Evolutionary conservation across 1,140 invertebrate species (phyloP), one percentile per base, ranked within the genome.

Genomic region (Dreissena polymorpha): DNA sequence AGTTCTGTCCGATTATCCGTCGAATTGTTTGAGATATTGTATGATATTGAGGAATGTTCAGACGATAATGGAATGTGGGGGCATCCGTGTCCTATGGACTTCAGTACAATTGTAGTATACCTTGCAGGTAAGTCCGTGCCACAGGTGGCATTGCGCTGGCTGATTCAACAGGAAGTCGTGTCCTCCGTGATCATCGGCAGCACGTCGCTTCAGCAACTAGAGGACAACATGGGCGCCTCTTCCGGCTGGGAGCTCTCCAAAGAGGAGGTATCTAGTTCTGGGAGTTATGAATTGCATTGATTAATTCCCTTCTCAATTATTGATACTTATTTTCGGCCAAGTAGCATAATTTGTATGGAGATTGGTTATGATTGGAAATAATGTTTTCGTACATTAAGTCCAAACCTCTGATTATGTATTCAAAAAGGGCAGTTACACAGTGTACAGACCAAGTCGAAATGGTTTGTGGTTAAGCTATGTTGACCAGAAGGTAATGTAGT

Each of bases 151-250:
- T 21, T 92, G 12, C 70, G 90, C 12, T 92, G 91, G 91, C 80
- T 90, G 0, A 80, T 92, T 14, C 91, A 92, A 74, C 89, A 89
- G 68, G 86, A 89, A 27, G 82, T 88, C 53, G 89, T 92, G 5
- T 53, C 88, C 0, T 92, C 91, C 29, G 90, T 92, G 12, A 87
- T 92, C 27, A 89, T 92, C 49, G 91, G 91, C 0, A 88, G 85
- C 23, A 90, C 85, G 51, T 89, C 86, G n/a, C 27, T 92, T 16
- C 57, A 87, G 27, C 91, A 92, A 80, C 84, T 92, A 18, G 91
- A 92, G 72, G 89, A 92, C 75, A 91, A 92, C 71, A 85, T 91
- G 79, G 87, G 86, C 0, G 90, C 89, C n/a, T 80, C 77, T 50
- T 83, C 25, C 21, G 90, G 90, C 14, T 92, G 91, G 91, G 75